Evolutionary conservation across 2,888 invertebrate species (phyloP), one percentile per base, ranked within the genome.

Genomic region (Lasioglossum malachurum): DNA sequence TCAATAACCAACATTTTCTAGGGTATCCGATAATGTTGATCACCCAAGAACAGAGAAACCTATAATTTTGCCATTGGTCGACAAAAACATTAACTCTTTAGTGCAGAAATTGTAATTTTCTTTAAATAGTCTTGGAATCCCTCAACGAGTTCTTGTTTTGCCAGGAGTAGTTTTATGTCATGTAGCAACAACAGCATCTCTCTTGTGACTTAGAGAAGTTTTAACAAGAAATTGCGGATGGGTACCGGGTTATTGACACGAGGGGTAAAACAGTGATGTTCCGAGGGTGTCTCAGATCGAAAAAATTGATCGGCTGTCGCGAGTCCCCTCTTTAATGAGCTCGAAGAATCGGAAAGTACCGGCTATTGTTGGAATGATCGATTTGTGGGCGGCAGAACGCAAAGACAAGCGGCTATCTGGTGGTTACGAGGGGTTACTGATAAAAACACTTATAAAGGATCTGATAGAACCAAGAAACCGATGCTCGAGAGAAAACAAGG

Each of bases 321-420:
- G 16, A 49, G 49, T n/a, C 35, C 23, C 49, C 49, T 53, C 49
- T 23, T 53, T 74, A 74, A 74, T n/a, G 74, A 74, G 71, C 75
- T 38, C 53, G 74, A 27, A 23, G 82, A 75, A 69, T 75, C 80
- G 38, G 57, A 69, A 69, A 79, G 69, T 69, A 71, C 27, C 49
- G 81, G 10, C 75, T 31, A 60, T 75, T 75, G 49, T 81, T 81
- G 49, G 41, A 72, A 60, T 75, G 38, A 46, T 31, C 41, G 71
- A 75, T 75, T 81, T 35, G 16, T 57, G 35, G 75, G 49, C 71
- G 46, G 46, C 75, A 46, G 46, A 71, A 83, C 67, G 69, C 80
- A 12, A 71, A 31, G 31, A 57, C 23, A 75, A 75, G 41, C 64
- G 38, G 53, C 31, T 73, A 44, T n/a, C 76, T 27, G n/a, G 10